phyloP scores from a whole-genome alignment of 53 echinoderm and acorn worm genomes.

The Stichopus horrens region DNA sequence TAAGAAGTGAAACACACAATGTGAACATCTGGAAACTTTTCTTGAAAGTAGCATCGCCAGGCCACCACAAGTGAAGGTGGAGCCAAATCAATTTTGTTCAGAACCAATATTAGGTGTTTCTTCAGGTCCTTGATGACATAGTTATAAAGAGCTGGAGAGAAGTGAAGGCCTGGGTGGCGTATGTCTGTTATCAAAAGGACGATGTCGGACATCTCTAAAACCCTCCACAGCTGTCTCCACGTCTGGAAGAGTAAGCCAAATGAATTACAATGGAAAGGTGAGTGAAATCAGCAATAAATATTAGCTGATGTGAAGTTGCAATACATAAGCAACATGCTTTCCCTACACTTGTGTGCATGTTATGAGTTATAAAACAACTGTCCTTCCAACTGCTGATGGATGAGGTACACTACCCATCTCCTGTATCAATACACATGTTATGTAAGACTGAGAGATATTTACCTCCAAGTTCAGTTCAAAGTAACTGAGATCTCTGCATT shows the following conservation, averaged over 20 bases:
- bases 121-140: conserved; percentile 84
- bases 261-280: too few species aligned
- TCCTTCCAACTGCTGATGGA: not conserved
- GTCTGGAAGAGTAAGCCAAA: conserved; percentile 55
- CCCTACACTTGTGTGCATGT: too few species aligned
- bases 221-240: conserved; percentile 94
- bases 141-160: conserved; percentile 92
- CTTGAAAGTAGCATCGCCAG: conserved; percentile 86
- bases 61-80: conserved; percentile 90
- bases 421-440: not conserved
- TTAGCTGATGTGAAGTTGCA: too few species aligned
- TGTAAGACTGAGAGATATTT: not conserved
- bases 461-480: conserved; percentile 96
- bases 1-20: conserved; percentile 90
- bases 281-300: too few species aligned
- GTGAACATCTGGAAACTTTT: conserved; percentile 78
- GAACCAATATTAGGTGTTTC: conserved; percentile 82
- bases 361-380: not conserved
- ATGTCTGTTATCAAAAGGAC: conserved; percentile 79
- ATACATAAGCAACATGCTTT: too few species aligned
- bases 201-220: conserved; percentile 95
- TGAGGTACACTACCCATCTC: not conserved
- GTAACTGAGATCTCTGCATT: conserved; percentile 82
- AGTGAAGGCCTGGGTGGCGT: conserved; percentile 91
- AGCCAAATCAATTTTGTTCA: conserved; percentile 96